Conservation (phyloP, 2,113 vertebrate species). For the Cottus gobio region DNA sequence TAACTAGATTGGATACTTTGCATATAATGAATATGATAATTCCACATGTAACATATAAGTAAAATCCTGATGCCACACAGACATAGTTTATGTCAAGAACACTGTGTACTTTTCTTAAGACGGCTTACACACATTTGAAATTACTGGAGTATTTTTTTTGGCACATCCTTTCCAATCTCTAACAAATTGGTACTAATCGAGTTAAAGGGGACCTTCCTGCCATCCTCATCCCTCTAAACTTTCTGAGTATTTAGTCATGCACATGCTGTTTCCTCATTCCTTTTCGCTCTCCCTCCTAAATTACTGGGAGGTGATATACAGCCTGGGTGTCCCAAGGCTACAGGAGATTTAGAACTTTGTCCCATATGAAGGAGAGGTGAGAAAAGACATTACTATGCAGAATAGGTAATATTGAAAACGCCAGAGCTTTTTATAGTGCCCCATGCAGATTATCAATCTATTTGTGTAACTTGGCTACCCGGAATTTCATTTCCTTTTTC, state of each 20-base stretch:
- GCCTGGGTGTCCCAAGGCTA: constrained; percentile 78
- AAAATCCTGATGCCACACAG: constrained; percentile 8
- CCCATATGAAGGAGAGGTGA: constrained; percentile 82
- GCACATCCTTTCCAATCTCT: constrained; percentile 47
- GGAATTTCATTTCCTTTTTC: constrained; percentile 81
- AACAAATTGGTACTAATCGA: constrained; percentile 62
- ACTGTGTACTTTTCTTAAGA: constrained; percentile 7
- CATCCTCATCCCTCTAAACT: constrained; percentile 64
- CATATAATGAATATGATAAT: constrained; percentile 19
- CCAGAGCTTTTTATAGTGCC: constrained; percentile 71
- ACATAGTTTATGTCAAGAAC: constrained; percentile 1
- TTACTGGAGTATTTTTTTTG: constrained; percentile 34
- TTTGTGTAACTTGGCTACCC: constrained; percentile 80
- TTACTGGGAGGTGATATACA: constrained; percentile 80
- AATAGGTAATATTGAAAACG: constrained; percentile 79
- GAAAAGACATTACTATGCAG: constrained; percentile 84
- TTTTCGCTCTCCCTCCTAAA: constrained; percentile 74
- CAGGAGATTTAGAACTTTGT: constrained; percentile 84
- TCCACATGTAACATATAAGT: neutral
- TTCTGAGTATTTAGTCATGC: constrained; percentile 70
- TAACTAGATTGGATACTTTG: neutral
- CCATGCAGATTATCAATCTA: constrained; percentile 82
- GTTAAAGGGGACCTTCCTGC: constrained; percentile 56
- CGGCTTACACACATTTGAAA: constrained; percentile 29
- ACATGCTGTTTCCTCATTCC: constrained; percentile 67